phyloP scores from a whole-genome alignment of 1,140 invertebrate genomes.

The Agrypnia vestita region DNA sequence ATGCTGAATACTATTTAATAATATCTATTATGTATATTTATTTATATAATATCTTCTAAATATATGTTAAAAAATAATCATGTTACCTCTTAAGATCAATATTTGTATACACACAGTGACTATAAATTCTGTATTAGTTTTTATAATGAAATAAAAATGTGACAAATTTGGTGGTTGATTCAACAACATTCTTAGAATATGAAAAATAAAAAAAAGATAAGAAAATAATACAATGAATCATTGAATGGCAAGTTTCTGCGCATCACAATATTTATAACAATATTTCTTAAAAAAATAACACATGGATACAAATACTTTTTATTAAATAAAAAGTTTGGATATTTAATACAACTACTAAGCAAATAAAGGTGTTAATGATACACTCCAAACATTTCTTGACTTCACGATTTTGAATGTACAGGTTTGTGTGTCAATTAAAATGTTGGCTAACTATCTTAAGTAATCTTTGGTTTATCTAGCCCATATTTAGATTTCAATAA shows the following conservation, averaged over 20 bases:
- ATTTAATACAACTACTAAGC: slow-evolving; percentile 13
- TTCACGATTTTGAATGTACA: slow-evolving; percentile 34
- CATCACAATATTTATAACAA: slow-evolving; percentile 5
- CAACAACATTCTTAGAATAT: slow-evolving; percentile 9
- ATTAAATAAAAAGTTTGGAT: slow-evolving; percentile 15
- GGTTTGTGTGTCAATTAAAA: slow-evolving; percentile 28
- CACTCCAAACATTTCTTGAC: slow-evolving; percentile 30
- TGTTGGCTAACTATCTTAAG: slow-evolving; percentile 40
- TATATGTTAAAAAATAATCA: slow-evolving; percentile 60
- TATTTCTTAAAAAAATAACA: slow-evolving; percentile 31
- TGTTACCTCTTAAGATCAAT: slow-evolving; percentile 56
- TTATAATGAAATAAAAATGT: slow-evolving; percentile 13
- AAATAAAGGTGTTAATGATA: slow-evolving; percentile 21
- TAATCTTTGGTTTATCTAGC: slow-evolving; percentile 61
- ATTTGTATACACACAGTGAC: slow-evolving; percentile 57
- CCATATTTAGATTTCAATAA: slow-evolving; percentile 38
- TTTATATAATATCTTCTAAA: slow-evolving; percentile 58
- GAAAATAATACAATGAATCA: slow-evolving; percentile 29
- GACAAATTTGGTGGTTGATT: slow-evolving; percentile 9
- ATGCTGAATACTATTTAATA: slow-evolving; percentile 60
- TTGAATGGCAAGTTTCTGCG: slow-evolving; percentile 3
- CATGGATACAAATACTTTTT: slow-evolving; percentile 9
- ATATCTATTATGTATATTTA: slow-evolving; percentile 60
- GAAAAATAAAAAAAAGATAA: slow-evolving; percentile 22
- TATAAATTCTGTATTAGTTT: slow-evolving; percentile 25